Evolutionary conservation across 2,113 vertebrate species (phyloP).

Genomic region (Oncorhynchus keta): DNA sequence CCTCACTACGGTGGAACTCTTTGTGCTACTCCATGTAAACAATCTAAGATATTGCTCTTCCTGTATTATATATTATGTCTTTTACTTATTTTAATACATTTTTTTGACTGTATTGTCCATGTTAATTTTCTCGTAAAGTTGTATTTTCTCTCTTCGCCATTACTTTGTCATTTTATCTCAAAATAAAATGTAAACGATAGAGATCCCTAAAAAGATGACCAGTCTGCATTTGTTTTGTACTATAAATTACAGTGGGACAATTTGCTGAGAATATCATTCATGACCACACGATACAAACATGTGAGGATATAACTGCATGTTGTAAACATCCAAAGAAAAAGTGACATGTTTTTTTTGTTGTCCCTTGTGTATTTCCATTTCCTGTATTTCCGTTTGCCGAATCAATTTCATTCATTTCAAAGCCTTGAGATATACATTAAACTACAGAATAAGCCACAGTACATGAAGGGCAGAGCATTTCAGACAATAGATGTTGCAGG

Average conservation of each 20-base stretch:
- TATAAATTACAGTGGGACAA: background rate
- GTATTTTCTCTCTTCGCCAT: no score
- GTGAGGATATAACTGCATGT: background rate
- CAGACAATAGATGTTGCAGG: background rate
- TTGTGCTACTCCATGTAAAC: background rate
- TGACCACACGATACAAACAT: background rate
- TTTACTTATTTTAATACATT: background rate
- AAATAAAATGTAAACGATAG: no score
- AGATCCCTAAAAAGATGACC: background rate
- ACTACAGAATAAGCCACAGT: background rate
- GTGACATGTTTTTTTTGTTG: no score
- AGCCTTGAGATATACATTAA: background rate
- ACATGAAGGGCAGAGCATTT: background rate
- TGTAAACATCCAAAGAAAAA: background rate
- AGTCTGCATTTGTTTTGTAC: background rate
- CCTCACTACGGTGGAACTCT: background rate
- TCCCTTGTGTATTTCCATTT: no score
- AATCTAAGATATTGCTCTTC: background rate
- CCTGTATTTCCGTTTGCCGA: no score
- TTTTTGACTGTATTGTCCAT: constrained; percentile 20
- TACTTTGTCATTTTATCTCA: constrained; percentile 27
- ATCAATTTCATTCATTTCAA: background rate
- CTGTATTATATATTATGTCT: background rate
- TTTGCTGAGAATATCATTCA: background rate
- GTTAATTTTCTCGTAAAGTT: no score